A percentile compares a stretch with the other conserved stretches of the same genome.
These are phyloP conservation scores for Carassius auratus DNA, from an alignment of 2,113 vertebrate genomes.

Conservation along the genomic window DNA sequence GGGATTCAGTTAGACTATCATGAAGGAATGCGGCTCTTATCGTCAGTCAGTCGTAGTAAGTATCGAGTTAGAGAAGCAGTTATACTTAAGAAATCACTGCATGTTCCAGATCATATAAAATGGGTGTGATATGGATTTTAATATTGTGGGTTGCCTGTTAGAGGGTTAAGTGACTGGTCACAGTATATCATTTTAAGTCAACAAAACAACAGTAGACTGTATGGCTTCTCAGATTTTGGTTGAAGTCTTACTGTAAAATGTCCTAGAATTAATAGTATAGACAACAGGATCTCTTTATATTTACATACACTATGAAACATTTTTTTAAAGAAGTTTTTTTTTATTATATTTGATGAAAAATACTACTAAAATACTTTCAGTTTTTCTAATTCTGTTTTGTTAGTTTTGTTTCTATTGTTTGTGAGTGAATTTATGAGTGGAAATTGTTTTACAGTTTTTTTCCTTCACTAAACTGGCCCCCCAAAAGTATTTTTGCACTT, in stretches of 20 bases:
- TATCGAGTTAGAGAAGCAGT: background rate
- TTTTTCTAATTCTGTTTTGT: no score
- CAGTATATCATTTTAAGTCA: no score
- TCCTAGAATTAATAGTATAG: background rate
- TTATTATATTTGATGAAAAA: no score
- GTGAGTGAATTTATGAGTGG: no score
- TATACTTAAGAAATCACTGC: background rate
- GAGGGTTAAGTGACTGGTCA: no score
- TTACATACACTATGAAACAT: background rate
- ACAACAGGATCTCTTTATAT: background rate
- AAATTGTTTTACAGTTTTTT: no score
- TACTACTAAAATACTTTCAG: no score
- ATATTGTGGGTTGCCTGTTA: background rate
- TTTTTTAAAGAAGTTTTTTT: no score
- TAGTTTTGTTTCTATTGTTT: no score
- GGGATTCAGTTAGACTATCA: background rate
- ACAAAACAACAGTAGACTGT: no score
- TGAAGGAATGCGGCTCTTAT: background rate
- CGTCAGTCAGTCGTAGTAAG: background rate
- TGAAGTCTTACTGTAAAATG: background rate
- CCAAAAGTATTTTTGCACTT: no score
- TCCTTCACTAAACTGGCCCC: no score
- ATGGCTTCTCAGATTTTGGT: background rate
- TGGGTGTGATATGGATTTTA: background rate
- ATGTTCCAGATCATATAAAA: background rate